phyloP scores from a whole-genome alignment of 2,797 vertebrate genomes.

The Hyperoplus immaculatus region DNA sequence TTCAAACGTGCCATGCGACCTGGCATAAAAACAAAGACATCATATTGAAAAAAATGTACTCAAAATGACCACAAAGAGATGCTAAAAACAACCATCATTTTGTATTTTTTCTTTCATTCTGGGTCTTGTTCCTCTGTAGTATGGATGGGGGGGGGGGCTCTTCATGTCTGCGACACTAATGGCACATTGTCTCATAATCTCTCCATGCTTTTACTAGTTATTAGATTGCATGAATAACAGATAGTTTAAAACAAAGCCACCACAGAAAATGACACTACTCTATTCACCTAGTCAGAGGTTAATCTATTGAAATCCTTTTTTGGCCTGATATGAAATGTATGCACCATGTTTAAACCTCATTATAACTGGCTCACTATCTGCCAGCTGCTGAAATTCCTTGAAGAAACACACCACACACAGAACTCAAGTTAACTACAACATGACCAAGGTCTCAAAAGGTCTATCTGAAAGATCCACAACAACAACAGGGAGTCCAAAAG shows the following conservation, averaged over 20 bases:
- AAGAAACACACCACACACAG: conserved; percentile 21
- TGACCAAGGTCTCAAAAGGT: conserved; percentile 34
- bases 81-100: background rate
- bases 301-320: background rate
- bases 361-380: background rate
- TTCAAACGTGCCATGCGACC: background rate
- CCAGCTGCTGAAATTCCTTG: conserved; percentile 1
- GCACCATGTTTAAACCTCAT: conserved; percentile 2
- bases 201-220: background rate
- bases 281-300: conserved; percentile 3
- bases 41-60: background rate
- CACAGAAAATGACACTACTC: background rate
- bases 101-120: conserved; percentile 3
- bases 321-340: conserved; percentile 5
- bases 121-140: background rate
- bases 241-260: background rate
- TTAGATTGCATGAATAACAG: background rate
- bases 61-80: background rate
- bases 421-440: conserved; percentile 35
- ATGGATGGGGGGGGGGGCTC: too few species aligned
- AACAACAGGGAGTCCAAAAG: conserved; percentile 26
- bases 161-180: background rate
- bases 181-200: background rate
- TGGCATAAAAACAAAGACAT: background rate
- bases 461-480: conserved; percentile 30